These are phyloP conservation scores for Lagodon rhomboides DNA, from an alignment of 2,797 vertebrate species.

Conservation along the genomic window DNA sequence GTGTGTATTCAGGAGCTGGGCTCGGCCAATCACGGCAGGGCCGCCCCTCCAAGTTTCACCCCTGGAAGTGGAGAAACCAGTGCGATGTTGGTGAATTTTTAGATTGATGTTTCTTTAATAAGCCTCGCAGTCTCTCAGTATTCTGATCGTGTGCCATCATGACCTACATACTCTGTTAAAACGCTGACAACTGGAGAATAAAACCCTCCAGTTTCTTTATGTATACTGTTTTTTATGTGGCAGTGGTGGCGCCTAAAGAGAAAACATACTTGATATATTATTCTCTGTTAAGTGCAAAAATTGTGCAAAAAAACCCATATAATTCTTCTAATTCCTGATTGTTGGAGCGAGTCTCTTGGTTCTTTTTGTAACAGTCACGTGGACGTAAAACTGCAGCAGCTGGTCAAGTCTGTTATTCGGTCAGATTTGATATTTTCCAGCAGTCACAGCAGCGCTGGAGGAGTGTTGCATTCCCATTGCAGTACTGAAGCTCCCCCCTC, in stretches of 20 bases:
- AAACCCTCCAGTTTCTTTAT: constrained; percentile 72
- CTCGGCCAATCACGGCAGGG: constrained; percentile 48
- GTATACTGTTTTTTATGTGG: constrained; percentile 55
- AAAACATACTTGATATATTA: constrained; percentile 58
- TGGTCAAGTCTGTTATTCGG: constrained; percentile 37
- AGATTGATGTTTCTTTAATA: constrained; percentile 86
- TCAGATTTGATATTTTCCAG: constrained; percentile 48
- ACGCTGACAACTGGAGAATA: constrained; percentile 81
- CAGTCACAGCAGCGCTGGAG: constrained; percentile 38
- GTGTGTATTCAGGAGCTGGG: constrained; percentile 55
- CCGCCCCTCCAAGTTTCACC: constrained; percentile 58
- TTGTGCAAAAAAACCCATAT: constrained; percentile 12
- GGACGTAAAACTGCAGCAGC: background rate
- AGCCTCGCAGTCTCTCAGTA: constrained; percentile 80
- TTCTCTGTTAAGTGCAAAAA: constrained; percentile 67
- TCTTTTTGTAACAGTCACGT: constrained; percentile 7
- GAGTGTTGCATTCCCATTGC: constrained; percentile 61
- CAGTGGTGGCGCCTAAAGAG: constrained; percentile 48
- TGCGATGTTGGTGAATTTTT: constrained; percentile 69
- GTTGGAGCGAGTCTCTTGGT: constrained; percentile 24
- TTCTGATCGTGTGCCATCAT: constrained; percentile 81
- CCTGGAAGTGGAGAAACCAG: constrained; percentile 52
- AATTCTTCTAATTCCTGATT: constrained; percentile 36
- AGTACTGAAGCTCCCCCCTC: constrained; percentile 39
- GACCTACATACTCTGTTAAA: constrained; percentile 84